A percentile compares a stretch with the other conserved stretches of the same genome.
Conservation (phyloP, 2,888 invertebrate genomes). For the Limulus polyphemus region DNA sequence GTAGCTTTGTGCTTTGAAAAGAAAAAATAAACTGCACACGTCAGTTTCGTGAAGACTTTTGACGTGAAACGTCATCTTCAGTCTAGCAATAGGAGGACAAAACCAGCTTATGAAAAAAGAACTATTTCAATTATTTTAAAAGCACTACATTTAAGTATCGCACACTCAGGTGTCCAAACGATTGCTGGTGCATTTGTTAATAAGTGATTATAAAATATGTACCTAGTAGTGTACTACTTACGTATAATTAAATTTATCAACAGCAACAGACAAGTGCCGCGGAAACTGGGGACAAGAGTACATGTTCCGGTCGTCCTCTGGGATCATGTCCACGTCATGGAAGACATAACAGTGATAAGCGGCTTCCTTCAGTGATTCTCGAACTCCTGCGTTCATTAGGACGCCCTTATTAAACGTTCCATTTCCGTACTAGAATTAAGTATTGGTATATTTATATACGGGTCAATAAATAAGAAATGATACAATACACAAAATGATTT, state of each 20-base stretch:
- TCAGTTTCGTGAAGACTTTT: too few species aligned
- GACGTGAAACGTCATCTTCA: too few species aligned
- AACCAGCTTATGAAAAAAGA: too few species aligned
- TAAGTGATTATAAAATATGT: too few species aligned
- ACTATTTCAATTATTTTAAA: too few species aligned
- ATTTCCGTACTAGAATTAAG: conserved; percentile 30
- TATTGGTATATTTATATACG: neutral
- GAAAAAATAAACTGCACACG: too few species aligned
- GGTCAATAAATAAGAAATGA: neutral
- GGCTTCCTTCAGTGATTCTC: conserved; percentile 33
- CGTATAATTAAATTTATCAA: conserved; percentile 30
- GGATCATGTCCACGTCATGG: conserved; percentile 37
- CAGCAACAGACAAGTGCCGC: conserved; percentile 27
- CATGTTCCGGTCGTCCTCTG: conserved; percentile 27
- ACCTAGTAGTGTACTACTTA: conserved; percentile 12
- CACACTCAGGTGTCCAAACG: too few species aligned
- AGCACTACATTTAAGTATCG: too few species aligned
- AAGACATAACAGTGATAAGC: conserved; percentile 40
- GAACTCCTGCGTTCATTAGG: conserved; percentile 35
- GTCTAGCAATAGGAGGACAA: too few species aligned
- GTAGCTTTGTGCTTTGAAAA: too few species aligned
- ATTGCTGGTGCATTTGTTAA: too few species aligned
- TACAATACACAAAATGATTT: too few species aligned
- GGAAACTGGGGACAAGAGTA: conserved; percentile 26
- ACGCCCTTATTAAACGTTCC: conserved; percentile 36